Evolutionary conservation across 1,140 invertebrate species (phyloP), one percentile per base, ranked within the genome.

Genomic region (Aleiodes sp.): DNA sequence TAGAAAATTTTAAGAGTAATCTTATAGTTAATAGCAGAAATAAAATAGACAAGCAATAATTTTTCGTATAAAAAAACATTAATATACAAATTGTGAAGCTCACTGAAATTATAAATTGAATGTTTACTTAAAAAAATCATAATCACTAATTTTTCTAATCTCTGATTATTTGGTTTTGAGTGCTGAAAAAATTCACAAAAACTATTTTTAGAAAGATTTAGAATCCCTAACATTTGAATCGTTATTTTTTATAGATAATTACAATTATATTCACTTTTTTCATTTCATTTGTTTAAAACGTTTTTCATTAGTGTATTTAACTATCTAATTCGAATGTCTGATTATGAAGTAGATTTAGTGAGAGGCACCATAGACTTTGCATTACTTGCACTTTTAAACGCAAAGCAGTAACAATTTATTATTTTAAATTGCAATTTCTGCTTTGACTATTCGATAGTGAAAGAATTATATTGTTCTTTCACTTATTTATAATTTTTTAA

Each of bases 341-440:
- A 70, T 71, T 75, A 73, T 75, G 72, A 65, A 78, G 37, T 75
- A 71, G 71, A 71, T 73, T 65, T 28, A 73, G 70, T 76, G 57
- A 77, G 76, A 80, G 78, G 76, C 78, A 80, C 76, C 77, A 63
- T 78, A 80, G 75, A 80, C 43, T 78, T 67, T 77, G 57, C 68
- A 73, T 65, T 24, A 46, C 64, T 66, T 62, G 70, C 73, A 65
- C 62, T 35, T 76, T 73, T 56, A 75, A 39, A 57, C 63, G 75
- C 41, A 56, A 64, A 52, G 68, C 43, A 64, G 57, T 75, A 68
- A 73, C 19, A 66, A 73, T 61, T 16, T 75, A 75, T 70, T 73
- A n/a, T 62, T 24, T 21, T 4, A 39, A 8, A 39, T 70, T 61
- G 28, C 0, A 62, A 61, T 33, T 61, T 24, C 28, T 61, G 33